Base-by-base conservation (phyloP, 2,888 invertebrate genomes). In the Mylabris sibirica region DNA sequence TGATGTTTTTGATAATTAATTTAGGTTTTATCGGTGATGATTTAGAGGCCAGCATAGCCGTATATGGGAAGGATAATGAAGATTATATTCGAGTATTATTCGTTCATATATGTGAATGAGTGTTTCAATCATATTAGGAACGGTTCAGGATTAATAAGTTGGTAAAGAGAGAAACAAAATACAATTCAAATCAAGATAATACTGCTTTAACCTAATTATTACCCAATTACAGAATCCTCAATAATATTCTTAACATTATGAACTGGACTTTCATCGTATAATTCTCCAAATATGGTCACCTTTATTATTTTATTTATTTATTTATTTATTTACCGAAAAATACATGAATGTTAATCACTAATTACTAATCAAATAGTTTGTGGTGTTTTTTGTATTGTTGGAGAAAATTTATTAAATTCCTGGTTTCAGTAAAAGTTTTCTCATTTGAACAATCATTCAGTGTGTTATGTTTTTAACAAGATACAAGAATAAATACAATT, bases 21-120 rank as follows among this genome's bases (percentile, higher is more conserved):
- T 24, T 24, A 24, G 38, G 61, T 35, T 38, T 41, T 14, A 24
- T 38, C 38, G 20, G 41, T 61, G 61, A 61, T 61, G 61, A 41
- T 61, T 61, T 61, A 34, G n/a, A 11, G 35, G 35, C 24, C 44
- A n/a, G 35, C 41, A 38, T 61, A 22, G 24, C 61, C 61, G 14
- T 61, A 61, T 61, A 61, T 61, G 61, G 61, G 8, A 8, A 35
- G 61, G 61, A 61, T 61, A 61, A 38, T 30, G 38, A 61, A 41
- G 61, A 61, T 61, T 61, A 61, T 24, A 17, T 35, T 12, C 38
- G 61, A 30, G 38, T n/a, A n/a, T 35, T 61, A 30, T 61, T 61
- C 6, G 60, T 38, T 41, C 38, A 24, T 41, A 61, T 44, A 44
- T n/a, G 35, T 38, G 38, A 22, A 22, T 61, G 30, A 38, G 61